Percentiles rank a stretch among this genome's conserved stretches.
Evolutionary conservation across 1,140 invertebrate species (phyloP).

Genomic region (Drosophila fuyamai): DNA sequence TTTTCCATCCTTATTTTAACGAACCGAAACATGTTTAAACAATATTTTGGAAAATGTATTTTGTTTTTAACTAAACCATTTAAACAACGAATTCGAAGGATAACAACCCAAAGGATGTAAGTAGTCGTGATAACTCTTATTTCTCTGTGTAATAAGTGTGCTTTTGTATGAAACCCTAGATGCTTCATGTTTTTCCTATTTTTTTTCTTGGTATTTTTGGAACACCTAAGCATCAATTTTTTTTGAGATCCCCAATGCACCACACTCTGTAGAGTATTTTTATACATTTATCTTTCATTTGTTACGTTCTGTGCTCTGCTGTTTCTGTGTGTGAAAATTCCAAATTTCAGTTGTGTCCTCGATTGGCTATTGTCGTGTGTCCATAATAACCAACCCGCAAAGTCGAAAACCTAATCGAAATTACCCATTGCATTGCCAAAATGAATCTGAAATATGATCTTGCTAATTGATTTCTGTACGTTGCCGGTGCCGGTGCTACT

Average conservation of each 20-base stretch:
- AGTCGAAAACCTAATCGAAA: slow-evolving; percentile 19
- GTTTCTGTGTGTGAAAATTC: slow-evolving; percentile 47
- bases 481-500: slow-evolving; percentile 77
- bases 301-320: slow-evolving; percentile 54
- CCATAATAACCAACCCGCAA: slow-evolving; percentile 32
- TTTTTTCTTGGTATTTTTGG: slow-evolving; percentile 37
- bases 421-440: slow-evolving; percentile 10
- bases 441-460: slow-evolving; percentile 32
- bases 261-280: slow-evolving; percentile 10
- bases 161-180: slow-evolving; percentile 48
- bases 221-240: slow-evolving; percentile 35
- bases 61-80: slow-evolving; percentile 76
- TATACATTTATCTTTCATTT: slow-evolving; percentile 8
- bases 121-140: slow-evolving; percentile 65
- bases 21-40: slow-evolving; percentile 41
- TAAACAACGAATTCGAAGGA: slow-evolving; percentile 58
- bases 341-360: slow-evolving; percentile 52
- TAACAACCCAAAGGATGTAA: slow-evolving; percentile 82
- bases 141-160: slow-evolving; percentile 32
- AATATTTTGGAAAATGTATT: slow-evolving; percentile 63
- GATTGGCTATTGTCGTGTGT: slow-evolving; percentile 61
- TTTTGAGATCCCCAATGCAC: slow-evolving; percentile 34
- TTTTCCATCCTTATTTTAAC: slow-evolving; percentile 37
- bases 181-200: slow-evolving; percentile 28
- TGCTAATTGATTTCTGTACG: slow-evolving; percentile 78